These are phyloP conservation scores for Callyntrura guangdongensis DNA, from an alignment of 2,888 invertebrate species.

Conservation along the genomic window DNA sequence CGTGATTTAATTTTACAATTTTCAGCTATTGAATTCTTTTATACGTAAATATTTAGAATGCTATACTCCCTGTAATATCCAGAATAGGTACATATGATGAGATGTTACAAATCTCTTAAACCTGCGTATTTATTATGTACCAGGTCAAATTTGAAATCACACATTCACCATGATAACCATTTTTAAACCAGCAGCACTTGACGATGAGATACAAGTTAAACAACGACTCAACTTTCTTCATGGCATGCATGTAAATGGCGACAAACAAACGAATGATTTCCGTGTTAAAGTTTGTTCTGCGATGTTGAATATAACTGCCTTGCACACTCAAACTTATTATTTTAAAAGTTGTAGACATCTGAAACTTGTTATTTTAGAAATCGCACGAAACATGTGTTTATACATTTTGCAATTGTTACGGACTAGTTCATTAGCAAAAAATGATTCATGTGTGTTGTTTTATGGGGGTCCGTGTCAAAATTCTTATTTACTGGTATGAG, in stretches of 20 bases:
- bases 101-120: too few species aligned
- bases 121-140: neutral
- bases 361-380: neutral
- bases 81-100: neutral
- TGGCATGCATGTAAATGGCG: neutral
- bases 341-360: slow-evolving; percentile 25
- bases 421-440: slow-evolving; percentile 22
- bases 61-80: too few species aligned
- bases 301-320: neutral
- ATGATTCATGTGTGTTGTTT: slow-evolving; percentile 2
- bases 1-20: slow-evolving; percentile 26
- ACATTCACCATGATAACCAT: too few species aligned
- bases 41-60: neutral
- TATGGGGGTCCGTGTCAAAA: neutral
- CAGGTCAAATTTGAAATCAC: too few species aligned
- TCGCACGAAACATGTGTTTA: slow-evolving; percentile 34
- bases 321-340: neutral
- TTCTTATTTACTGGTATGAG: neutral
- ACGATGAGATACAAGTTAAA: neutral
- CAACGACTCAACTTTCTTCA: too few species aligned
- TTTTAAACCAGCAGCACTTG: neutral
- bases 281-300: too few species aligned
- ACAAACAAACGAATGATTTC: too few species aligned
- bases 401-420: neutral
- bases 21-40: slow-evolving; percentile 25